Percentiles rank a stretch among this genome's conserved stretches.
Evolutionary conservation across 2,797 vertebrate genomes (phyloP).

Genomic region (Hydrolagus colliei): DNA sequence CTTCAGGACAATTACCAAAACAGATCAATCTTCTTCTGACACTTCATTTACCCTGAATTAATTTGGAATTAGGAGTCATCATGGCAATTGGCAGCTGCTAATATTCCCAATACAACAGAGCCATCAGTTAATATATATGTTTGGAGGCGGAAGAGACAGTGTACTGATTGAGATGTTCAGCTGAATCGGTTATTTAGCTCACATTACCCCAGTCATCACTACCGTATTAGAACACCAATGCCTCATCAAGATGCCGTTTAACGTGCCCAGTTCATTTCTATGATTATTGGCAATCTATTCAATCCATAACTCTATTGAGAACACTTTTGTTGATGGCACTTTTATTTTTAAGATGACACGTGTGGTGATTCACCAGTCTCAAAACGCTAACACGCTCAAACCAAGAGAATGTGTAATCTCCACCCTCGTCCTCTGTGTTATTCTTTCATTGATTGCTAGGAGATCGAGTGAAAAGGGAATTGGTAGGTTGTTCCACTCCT

Average conservation of each 20-base stretch:
- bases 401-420: neutral
- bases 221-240: neutral
- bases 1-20: slow-evolving; percentile 72
- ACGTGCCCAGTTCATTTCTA: neutral
- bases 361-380: no score
- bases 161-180: slow-evolving; percentile 49
- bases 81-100: slow-evolving; percentile 82
- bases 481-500: neutral
- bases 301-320: neutral
- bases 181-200: slow-evolving; percentile 34
- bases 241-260: neutral
- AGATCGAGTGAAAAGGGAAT: neutral
- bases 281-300: neutral
- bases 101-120: slow-evolving; percentile 64
- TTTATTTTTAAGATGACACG: neutral
- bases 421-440: neutral
- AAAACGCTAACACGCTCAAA: neutral
- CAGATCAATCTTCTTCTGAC: slow-evolving; percentile 89
- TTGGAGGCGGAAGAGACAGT: slow-evolving; percentile 37
- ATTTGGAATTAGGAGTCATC: slow-evolving; percentile 88
- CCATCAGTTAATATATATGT: slow-evolving; percentile 52
- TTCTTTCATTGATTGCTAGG: neutral
- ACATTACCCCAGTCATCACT: slow-evolving; percentile 9
- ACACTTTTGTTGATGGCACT: neutral
- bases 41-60: slow-evolving; percentile 96